Conservation (phyloP, 2,113 vertebrate genomes). For the Anoplopoma fimbria region DNA sequence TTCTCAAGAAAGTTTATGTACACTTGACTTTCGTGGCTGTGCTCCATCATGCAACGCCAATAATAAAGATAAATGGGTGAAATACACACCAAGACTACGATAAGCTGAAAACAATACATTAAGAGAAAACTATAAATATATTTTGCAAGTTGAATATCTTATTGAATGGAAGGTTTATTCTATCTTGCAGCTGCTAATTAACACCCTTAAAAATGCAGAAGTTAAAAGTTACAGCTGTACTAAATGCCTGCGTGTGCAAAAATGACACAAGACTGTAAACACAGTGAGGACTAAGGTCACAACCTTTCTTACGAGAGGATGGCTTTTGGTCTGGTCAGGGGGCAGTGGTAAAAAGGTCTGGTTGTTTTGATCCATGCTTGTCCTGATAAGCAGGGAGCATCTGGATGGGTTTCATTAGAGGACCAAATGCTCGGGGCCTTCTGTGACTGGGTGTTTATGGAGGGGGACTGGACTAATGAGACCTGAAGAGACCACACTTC, state of each 20-base stretch:
- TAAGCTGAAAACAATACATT: neutral
- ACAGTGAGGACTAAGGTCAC: constrained; percentile 48
- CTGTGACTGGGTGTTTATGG: constrained; percentile 65
- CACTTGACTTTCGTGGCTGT: neutral
- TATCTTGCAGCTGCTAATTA: neutral
- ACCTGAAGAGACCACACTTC: constrained; percentile 55
- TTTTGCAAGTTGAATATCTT: neutral
- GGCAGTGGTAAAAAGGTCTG: constrained; percentile 32
- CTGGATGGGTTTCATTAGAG: constrained; percentile 74
- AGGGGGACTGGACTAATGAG: constrained; percentile 70
- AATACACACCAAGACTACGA: neutral
- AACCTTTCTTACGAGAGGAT: constrained; percentile 16
- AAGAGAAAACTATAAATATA: neutral
- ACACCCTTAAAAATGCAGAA: neutral
- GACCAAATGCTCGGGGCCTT: constrained; percentile 58
- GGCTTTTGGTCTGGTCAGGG: constrained; percentile 47
- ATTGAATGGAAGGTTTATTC: neutral
- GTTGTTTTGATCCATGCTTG: constrained; percentile 49
- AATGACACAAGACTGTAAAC: constrained; percentile 39
- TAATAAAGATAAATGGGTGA: neutral
- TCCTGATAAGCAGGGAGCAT: constrained; percentile 67
- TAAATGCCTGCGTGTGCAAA: constrained; percentile 10
- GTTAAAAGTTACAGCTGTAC: constrained; percentile 9
- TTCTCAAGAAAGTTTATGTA: neutral
- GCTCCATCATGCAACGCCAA: neutral